These are phyloP conservation scores for Nephrotoma appendiculata DNA, from an alignment of 2,888 invertebrate species.

Conservation along the genomic window DNA sequence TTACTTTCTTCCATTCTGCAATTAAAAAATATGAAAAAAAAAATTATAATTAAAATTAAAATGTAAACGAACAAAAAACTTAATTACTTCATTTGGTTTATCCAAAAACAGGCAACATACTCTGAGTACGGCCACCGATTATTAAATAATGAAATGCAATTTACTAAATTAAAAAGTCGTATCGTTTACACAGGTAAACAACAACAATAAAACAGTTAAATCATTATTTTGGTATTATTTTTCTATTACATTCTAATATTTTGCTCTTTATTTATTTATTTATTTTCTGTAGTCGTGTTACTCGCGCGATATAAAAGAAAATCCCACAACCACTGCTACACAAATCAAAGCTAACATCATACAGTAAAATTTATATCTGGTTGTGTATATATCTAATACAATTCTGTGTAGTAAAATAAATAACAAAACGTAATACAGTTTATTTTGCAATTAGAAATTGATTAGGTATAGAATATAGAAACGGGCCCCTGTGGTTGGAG, in stretches of 20 bases:
- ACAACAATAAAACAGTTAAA: not conserved
- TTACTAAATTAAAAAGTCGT: not conserved
- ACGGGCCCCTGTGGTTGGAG: no score
- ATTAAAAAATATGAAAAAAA: not conserved
- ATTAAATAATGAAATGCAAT: not conserved
- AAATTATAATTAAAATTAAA: not conserved
- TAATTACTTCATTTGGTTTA: not conserved
- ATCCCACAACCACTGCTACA: not conserved
- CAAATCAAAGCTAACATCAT: not conserved
- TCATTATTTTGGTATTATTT: not conserved
- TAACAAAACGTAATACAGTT: not conserved
- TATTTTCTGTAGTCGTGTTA: not conserved
- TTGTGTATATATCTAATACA: not conserved
- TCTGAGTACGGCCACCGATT: not conserved
- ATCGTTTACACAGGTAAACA: not conserved
- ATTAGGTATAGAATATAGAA: not conserved
- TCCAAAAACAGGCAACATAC: not conserved
- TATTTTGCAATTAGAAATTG: not conserved
- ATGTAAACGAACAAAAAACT: not conserved
- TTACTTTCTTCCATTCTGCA: slow-evolving; percentile 2
- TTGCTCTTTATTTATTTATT: no score
- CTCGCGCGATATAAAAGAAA: not conserved
- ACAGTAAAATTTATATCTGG: not conserved
- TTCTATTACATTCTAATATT: not conserved
- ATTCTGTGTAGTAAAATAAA: not conserved